phyloP scores from a whole-genome alignment of 2,888 invertebrate species.

The Galerucella calmariensis region DNA sequence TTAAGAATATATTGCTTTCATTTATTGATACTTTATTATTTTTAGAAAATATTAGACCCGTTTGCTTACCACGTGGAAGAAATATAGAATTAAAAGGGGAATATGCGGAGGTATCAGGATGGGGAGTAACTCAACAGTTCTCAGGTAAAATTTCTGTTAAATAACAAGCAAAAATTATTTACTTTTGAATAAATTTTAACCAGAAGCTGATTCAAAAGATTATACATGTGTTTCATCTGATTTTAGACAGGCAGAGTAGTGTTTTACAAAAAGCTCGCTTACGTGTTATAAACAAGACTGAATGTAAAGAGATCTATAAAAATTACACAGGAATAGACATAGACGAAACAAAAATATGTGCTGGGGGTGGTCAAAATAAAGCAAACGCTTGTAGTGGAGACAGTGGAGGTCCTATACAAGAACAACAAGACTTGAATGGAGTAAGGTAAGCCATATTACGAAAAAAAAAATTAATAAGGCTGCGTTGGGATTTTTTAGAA shows the following conservation, averaged over 20 bases:
- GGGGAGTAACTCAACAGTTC: slow-evolving; percentile 77
- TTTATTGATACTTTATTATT: neutral
- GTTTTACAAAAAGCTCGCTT: slow-evolving; percentile 63
- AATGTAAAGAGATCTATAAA: slow-evolving; percentile 54
- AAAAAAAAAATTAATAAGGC: too few relatives aligned
- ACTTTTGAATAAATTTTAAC: too few relatives aligned
- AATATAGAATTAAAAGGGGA: slow-evolving; percentile 64
- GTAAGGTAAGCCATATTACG: slow-evolving; percentile 59
- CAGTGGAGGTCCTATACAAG: slow-evolving; percentile 74
- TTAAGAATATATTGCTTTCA: neutral
- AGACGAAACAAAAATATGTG: slow-evolving; percentile 69
- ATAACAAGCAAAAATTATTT: neutral
- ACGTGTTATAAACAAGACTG: slow-evolving; percentile 57
- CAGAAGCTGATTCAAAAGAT: neutral
- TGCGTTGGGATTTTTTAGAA: too few relatives aligned
- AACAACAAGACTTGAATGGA: slow-evolving; percentile 59
- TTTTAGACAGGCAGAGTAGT: slow-evolving; percentile 53
- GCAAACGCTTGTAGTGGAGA: slow-evolving; percentile 73
- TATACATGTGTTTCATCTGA: slow-evolving; percentile 6
- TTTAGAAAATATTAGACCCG: slow-evolving; percentile 60
- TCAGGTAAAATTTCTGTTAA: slow-evolving; percentile 45
- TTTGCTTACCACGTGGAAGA: slow-evolving; percentile 64
- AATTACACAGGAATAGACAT: slow-evolving; percentile 48
- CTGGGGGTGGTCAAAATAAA: slow-evolving; percentile 67
- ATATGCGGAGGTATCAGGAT: slow-evolving; percentile 75